These are phyloP conservation scores for Brachyhypopomus gauderio DNA, from an alignment of 2,113 vertebrate species.

Conservation along the genomic window DNA sequence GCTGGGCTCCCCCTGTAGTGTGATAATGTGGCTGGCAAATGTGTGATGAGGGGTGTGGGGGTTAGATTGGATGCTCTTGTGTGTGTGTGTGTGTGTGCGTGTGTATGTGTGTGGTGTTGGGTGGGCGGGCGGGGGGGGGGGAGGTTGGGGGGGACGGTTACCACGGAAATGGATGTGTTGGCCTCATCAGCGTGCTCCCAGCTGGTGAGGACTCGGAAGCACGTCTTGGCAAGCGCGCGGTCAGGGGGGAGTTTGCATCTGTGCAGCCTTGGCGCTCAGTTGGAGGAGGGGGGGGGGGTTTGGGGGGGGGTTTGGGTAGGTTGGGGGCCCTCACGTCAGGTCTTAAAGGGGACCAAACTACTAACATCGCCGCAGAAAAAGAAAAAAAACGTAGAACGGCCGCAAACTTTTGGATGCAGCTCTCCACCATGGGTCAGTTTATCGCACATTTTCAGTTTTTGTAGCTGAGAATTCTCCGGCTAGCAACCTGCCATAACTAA, in stretches of 20 bases:
- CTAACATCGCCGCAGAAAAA: slow-evolving; percentile 36
- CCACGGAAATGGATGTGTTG: slow-evolving; percentile 82
- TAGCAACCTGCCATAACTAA: neutral
- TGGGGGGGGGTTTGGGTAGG: slow-evolving; percentile 45
- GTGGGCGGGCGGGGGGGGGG: neutral
- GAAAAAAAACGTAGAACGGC: slow-evolving; percentile 1
- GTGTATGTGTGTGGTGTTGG: slow-evolving; percentile 39
- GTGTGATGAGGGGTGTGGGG: slow-evolving; percentile 57
- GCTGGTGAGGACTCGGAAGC: slow-evolving; percentile 81
- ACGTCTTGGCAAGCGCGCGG: slow-evolving; percentile 76
- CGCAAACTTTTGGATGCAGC: neutral
- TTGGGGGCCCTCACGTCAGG: slow-evolving; percentile 46
- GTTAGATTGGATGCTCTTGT: slow-evolving; percentile 57
- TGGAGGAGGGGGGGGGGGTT: slow-evolving; percentile 51
- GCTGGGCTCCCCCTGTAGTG: slow-evolving; percentile 64
- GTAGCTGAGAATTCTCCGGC: neutral
- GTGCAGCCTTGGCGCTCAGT: slow-evolving; percentile 76
- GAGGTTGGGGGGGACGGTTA: slow-evolving; percentile 68
- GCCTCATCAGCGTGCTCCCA: slow-evolving; percentile 81
- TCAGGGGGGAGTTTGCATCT: slow-evolving; percentile 85
- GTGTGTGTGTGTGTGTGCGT: slow-evolving; percentile 60
- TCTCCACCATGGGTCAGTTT: neutral
- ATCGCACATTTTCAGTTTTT: neutral
- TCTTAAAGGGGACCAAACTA: slow-evolving; percentile 61
- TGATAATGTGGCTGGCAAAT: slow-evolving; percentile 75